These are phyloP conservation scores for Prorops nasuta DNA, from an alignment of 1,140 invertebrate species.

Conservation along the genomic window DNA sequence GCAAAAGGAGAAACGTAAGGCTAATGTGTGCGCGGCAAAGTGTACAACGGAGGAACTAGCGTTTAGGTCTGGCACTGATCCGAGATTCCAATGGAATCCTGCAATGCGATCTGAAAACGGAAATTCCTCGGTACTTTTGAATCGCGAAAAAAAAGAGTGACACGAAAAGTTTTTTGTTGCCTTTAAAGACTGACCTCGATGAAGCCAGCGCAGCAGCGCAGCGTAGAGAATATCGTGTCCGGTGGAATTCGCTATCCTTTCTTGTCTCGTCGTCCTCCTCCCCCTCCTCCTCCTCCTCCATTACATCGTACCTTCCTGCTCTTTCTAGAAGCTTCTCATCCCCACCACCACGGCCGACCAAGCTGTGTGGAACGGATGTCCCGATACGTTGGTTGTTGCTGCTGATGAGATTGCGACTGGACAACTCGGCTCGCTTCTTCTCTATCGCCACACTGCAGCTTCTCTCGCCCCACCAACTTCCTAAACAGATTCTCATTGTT, in stretches of 20 bases:
- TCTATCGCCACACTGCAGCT: neutral
- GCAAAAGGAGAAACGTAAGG: too few relatives aligned
- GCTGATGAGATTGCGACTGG: too few relatives aligned
- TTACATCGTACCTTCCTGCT: neutral
- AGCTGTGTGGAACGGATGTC: too few relatives aligned
- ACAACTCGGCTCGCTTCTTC: slow-evolving; percentile 1
- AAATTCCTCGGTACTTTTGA: too few relatives aligned
- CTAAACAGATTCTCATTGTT: neutral
- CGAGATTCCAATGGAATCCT: slow-evolving; percentile 5
- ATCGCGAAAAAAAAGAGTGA: too few relatives aligned
- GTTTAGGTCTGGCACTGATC: slow-evolving; percentile 15
- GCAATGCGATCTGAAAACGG: neutral
- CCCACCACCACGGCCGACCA: neutral
- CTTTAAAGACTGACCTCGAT: too few relatives aligned
- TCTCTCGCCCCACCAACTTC: neutral
- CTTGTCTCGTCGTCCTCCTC: neutral
- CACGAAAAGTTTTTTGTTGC: too few relatives aligned
- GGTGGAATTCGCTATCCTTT: neutral
- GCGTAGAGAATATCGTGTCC: too few relatives aligned
- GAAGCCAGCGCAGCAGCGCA: too few relatives aligned
- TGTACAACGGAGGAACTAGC: slow-evolving; percentile 20
- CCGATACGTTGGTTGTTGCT: too few relatives aligned
- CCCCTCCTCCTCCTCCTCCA: neutral
- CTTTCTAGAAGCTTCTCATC: neutral
- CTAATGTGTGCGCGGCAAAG: slow-evolving; percentile 15